Conservation (phyloP, 1,140 invertebrate species). For the Triops longicaudatus region DNA sequence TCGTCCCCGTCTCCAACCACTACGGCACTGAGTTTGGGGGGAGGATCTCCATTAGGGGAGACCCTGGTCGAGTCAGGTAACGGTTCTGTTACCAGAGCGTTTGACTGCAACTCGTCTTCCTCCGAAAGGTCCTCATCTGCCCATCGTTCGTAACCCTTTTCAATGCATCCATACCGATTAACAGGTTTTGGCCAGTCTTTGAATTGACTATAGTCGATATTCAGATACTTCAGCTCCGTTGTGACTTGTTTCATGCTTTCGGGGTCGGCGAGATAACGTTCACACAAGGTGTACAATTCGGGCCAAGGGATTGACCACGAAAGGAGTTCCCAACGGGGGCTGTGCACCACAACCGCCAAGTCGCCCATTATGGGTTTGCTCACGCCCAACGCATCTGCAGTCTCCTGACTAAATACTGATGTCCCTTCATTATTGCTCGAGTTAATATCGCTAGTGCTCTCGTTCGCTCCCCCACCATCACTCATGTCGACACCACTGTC, state of each 20-base stretch:
- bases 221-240: constrained; percentile 53
- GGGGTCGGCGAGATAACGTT: constrained; percentile 49
- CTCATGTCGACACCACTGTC: constrained; percentile 27
- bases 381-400: constrained; percentile 47
- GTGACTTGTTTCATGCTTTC: constrained; percentile 50
- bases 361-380: constrained; percentile 52
- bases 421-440: background rate
- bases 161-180: constrained; percentile 42
- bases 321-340: constrained; percentile 51
- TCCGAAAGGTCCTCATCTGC: background rate
- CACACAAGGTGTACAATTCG: constrained; percentile 48
- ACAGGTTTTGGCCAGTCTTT: constrained; percentile 46
- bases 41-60: background rate
- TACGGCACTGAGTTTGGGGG: background rate
- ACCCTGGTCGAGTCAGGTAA: background rate
- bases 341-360: constrained; percentile 50
- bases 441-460: background rate
- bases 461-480: constrained; percentile 13
- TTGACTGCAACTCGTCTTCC: background rate
- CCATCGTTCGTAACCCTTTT: constrained; percentile 39
- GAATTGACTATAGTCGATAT: constrained; percentile 56
- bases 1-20: background rate
- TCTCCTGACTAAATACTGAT: constrained; percentile 27
- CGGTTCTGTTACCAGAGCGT: background rate
- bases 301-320: constrained; percentile 53